phyloP scores from a whole-genome alignment of 2,797 vertebrate genomes.

The Pagetopsis macropterus region DNA sequence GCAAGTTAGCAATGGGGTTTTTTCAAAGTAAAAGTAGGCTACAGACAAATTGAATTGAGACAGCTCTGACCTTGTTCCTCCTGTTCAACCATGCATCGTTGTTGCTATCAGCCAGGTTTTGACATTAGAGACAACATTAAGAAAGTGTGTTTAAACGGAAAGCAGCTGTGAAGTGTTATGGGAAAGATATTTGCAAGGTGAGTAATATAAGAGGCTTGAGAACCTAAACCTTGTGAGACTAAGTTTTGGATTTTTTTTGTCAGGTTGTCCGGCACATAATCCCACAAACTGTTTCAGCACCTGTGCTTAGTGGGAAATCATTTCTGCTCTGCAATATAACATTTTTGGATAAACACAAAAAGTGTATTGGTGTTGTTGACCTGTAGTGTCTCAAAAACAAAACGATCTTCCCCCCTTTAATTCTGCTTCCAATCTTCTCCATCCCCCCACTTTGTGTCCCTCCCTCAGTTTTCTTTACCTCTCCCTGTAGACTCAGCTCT shows the following conservation, averaged over 20 bases:
- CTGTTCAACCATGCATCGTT: background rate
- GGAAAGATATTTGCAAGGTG: conserved; percentile 33
- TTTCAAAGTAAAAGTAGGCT: too few relatives aligned
- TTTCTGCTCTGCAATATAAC: background rate
- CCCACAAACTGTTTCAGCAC: background rate
- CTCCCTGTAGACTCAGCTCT: conserved; percentile 41
- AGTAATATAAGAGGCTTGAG: conserved; percentile 36
- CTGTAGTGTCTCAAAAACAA: background rate
- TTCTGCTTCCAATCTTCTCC: background rate
- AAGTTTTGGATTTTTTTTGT: background rate
- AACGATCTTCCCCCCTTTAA: background rate
- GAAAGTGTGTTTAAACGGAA: conserved; percentile 30
- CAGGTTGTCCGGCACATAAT: conserved; percentile 2
- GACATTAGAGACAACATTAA: conserved; percentile 2
- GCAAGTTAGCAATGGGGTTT: too few relatives aligned
- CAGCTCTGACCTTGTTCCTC: background rate
- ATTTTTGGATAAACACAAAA: background rate
- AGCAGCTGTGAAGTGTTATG: conserved; percentile 46
- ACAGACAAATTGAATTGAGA: too few relatives aligned
- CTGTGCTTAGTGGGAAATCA: background rate
- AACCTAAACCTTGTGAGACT: background rate
- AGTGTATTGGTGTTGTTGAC: background rate
- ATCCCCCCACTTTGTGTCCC: background rate
- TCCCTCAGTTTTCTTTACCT: conserved; percentile 6
- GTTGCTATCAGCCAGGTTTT: conserved; percentile 1